phyloP scores from a whole-genome alignment of 2,113 vertebrate species.

The Myxocyprinus asiaticus region DNA sequence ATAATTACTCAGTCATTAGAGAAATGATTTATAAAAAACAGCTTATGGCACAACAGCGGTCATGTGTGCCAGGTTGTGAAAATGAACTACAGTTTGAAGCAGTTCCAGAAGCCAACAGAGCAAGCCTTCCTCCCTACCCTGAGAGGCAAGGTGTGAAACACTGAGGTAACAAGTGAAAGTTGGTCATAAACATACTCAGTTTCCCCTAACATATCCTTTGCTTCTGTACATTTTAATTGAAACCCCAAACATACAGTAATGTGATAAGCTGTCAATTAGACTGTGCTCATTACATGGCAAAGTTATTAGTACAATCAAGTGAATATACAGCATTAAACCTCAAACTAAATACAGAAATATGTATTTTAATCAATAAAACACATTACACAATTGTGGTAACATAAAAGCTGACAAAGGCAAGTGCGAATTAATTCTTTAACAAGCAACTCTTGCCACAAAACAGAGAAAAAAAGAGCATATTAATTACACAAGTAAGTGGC shows the following conservation, averaged over 20 bases:
- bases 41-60: background rate
- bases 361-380: too few relatives aligned
- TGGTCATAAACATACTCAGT: background rate
- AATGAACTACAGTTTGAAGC: background rate
- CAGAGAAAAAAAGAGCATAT: too few relatives aligned
- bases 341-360: too few relatives aligned
- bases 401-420: background rate
- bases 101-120: too few relatives aligned
- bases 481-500: too few relatives aligned
- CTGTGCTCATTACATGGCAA: background rate
- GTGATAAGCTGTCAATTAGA: background rate
- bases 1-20: constrained; percentile 4
- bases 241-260: background rate
- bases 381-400: background rate
- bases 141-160: background rate
- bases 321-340: constrained; percentile 8
- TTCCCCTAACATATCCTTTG: background rate
- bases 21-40: constrained; percentile 7
- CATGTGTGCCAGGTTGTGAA: background rate
- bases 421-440: background rate
- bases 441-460: too few relatives aligned
- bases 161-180: too few relatives aligned
- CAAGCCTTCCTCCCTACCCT: background rate
- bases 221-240: constrained; percentile 1
- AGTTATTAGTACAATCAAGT: constrained; percentile 8